Percentiles rank a stretch among this genome's conserved stretches.
Conservation (phyloP, 2,113 vertebrate species). For the Alectura lathami region DNA sequence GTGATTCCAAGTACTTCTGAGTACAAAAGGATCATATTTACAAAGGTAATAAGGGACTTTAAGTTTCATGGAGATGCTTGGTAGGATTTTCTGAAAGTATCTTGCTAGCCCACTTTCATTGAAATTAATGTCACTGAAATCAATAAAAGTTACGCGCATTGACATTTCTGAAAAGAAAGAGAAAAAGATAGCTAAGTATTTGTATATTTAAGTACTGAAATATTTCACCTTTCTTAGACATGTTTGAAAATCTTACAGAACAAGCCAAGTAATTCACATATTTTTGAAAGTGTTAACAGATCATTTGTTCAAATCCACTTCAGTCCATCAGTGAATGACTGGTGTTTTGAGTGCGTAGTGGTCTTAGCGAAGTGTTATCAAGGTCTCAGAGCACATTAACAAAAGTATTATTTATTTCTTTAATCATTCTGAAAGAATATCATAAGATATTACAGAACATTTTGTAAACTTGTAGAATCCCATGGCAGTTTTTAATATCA, state of each 20-base stretch:
- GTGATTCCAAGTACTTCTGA: not conserved
- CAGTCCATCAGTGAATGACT: not conserved
- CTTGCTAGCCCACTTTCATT: not conserved
- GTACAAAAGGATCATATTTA: slow-evolving; percentile 1
- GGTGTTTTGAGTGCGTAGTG: not conserved
- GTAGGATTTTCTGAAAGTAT: not conserved
- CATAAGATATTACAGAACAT: not conserved
- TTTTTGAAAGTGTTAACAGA: slow-evolving; percentile 6
- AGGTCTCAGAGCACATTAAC: not conserved
- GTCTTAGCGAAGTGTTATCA: not conserved
- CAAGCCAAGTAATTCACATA: not conserved
- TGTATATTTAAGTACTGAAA: not conserved
- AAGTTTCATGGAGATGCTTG: not conserved
- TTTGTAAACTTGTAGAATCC: not conserved
- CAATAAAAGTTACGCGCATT: slow-evolving; percentile 16
- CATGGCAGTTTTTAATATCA: not conserved
- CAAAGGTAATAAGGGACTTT: not conserved
- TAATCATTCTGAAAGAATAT: not conserved
- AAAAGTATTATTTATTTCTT: not conserved
- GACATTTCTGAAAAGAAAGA: not conserved
- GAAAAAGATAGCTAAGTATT: not conserved
- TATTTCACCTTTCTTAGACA: not conserved
- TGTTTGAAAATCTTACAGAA: not conserved
- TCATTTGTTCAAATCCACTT: not conserved
- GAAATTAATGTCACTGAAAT: not conserved